Evolutionary conservation across 1,140 invertebrate genomes (phyloP).

Genomic region (Pteromalus puparum): DNA sequence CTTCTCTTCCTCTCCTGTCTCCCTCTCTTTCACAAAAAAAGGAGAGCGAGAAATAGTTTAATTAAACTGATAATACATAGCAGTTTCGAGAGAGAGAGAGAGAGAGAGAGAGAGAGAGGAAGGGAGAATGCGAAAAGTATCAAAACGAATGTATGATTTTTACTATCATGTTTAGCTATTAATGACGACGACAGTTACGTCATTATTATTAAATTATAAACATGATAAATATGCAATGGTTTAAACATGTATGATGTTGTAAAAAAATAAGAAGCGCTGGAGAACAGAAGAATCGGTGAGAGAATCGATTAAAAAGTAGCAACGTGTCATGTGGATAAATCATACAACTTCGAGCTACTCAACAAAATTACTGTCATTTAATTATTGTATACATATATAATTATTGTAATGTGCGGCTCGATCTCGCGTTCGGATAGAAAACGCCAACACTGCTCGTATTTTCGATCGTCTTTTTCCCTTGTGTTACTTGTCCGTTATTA

Average conservation of each 20-base stretch:
- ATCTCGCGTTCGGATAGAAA: slow-evolving; percentile 49
- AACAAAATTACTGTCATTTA: slow-evolving; percentile 52
- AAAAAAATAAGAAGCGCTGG: slow-evolving; percentile 27
- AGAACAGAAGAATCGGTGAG: slow-evolving; percentile 28
- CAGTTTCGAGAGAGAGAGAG: too few relatives aligned
- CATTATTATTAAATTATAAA: too few relatives aligned
- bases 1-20: slow-evolving; percentile 44
- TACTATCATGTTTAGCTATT: too few relatives aligned
- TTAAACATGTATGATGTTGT: slow-evolving; percentile 66
- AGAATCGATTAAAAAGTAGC: slow-evolving; percentile 32
- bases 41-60: background rate
- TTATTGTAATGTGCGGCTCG: slow-evolving; percentile 48
- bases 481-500: slow-evolving; percentile 55
- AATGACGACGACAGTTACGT: too few relatives aligned
- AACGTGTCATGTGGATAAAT: slow-evolving; percentile 49
- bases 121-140: slow-evolving; percentile 49
- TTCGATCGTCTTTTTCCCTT: slow-evolving; percentile 45
- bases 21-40: slow-evolving; percentile 13
- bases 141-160: slow-evolving; percentile 32
- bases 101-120: slow-evolving; percentile 27
- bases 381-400: slow-evolving; percentile 44
- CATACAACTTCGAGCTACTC: slow-evolving; percentile 38
- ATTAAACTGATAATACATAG: too few relatives aligned
- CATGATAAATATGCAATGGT: slow-evolving; percentile 61
- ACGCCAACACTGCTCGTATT: slow-evolving; percentile 35